Evolutionary conservation across 2,113 vertebrate species (phyloP).

Genomic region (Pithys albifrons): DNA sequence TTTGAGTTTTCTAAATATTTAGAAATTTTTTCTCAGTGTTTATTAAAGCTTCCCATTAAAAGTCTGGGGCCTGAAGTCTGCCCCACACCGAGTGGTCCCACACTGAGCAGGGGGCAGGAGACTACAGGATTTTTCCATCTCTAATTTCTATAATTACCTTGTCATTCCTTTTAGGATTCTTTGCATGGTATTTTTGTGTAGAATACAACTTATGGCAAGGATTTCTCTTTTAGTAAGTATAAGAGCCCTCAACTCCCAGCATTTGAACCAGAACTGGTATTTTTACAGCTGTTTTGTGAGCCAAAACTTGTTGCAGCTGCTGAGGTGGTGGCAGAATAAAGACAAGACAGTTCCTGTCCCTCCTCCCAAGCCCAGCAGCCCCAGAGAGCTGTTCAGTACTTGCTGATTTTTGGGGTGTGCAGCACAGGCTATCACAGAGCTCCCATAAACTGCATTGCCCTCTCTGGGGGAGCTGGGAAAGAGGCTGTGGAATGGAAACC

Average conservation of each 20-base stretch:
- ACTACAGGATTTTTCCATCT: slow-evolving; percentile 9
- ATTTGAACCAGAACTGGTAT: slow-evolving; percentile 16
- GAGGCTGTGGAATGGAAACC: slow-evolving; percentile 40
- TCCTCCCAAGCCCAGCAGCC: neutral
- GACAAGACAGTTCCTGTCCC: slow-evolving; percentile 32
- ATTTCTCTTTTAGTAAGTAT: neutral
- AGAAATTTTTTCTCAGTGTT: slow-evolving; percentile 45
- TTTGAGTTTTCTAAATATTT: slow-evolving; percentile 61
- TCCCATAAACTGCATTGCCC: neutral
- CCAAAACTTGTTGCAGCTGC: slow-evolving; percentile 47
- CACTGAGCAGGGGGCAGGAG: neutral
- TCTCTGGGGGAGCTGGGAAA: slow-evolving; percentile 10
- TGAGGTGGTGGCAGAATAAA: slow-evolving; percentile 33
- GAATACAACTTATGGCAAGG: neutral
- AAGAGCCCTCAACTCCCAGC: neutral
- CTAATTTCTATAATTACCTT: slow-evolving; percentile 1
- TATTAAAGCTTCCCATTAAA: slow-evolving; percentile 54
- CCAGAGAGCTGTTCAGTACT: neutral
- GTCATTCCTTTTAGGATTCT: neutral
- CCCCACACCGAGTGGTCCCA: neutral
- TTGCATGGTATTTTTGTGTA: slow-evolving; percentile 24
- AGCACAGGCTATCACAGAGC: neutral
- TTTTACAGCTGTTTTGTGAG: slow-evolving; percentile 54
- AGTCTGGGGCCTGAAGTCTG: neutral
- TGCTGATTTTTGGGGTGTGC: neutral